Conservation (phyloP, 2,888 invertebrate species). For the Mythimna loreyi region DNA sequence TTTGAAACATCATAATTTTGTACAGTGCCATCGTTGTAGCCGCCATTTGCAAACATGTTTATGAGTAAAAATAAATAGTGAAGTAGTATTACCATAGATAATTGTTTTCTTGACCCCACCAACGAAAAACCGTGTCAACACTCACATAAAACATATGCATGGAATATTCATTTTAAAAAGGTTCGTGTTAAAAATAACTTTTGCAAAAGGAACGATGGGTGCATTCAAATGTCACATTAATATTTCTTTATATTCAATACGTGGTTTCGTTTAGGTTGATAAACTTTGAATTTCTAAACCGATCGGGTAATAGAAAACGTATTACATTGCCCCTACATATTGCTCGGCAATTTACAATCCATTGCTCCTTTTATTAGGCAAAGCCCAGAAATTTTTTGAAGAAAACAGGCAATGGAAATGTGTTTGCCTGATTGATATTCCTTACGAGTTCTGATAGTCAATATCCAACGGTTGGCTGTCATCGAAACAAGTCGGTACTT, state of each 20-base stretch:
- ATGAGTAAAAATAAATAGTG: constrained; percentile 9
- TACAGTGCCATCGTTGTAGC: not conserved
- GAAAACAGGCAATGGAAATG: constrained; percentile 24
- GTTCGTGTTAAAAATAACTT: constrained; percentile 58
- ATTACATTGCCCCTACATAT: constrained; percentile 42
- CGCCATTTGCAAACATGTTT: constrained; percentile 6
- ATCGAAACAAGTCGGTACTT: constrained; percentile 44
- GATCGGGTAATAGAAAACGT: constrained; percentile 55
- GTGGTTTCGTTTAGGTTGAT: constrained; percentile 52
- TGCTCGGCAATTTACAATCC: not conserved
- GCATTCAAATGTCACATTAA: constrained; percentile 51
- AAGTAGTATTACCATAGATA: constrained; percentile 10
- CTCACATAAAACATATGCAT: constrained; percentile 42
- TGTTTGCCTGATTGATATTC: constrained; percentile 42
- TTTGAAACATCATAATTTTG: not conserved
- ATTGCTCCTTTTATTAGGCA: constrained; percentile 21
- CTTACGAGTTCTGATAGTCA: constrained; percentile 34
- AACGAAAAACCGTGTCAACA: constrained; percentile 50
- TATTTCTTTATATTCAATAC: constrained; percentile 52
- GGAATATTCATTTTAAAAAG: constrained; percentile 59
- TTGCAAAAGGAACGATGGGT: constrained; percentile 47
- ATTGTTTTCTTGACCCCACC: constrained; percentile 28
- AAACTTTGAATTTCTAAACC: constrained; percentile 60
- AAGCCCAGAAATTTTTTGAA: not conserved
- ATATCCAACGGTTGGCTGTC: constrained; percentile 41